A percentile compares a stretch with the other conserved stretches of the same genome.
phyloP scores from a whole-genome alignment of 2,113 vertebrate species.

The Leucoraja erinaceus region DNA sequence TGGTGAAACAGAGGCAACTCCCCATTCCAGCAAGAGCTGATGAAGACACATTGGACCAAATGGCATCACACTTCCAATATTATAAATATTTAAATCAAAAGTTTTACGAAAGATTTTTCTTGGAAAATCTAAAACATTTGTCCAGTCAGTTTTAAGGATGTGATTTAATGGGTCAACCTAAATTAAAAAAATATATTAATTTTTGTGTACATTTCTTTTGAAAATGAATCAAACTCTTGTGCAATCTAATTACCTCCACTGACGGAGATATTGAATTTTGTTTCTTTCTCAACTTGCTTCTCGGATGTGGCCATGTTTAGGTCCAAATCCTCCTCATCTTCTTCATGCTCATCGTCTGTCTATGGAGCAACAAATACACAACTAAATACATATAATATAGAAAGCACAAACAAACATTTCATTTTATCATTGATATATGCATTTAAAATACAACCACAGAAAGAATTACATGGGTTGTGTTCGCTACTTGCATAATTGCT shows the following conservation, averaged over 20 bases:
- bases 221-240: background rate
- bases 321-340: constrained; percentile 45
- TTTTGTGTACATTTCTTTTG: background rate
- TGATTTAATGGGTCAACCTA: background rate
- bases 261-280: constrained; percentile 65
- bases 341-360: background rate
- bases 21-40: background rate
- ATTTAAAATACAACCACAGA: background rate
- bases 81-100: background rate
- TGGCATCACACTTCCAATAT: background rate
- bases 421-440: background rate
- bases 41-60: background rate
- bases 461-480: background rate
- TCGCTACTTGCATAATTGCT: background rate
- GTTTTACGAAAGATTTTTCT: background rate
- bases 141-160: background rate
- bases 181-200: background rate
- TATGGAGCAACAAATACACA: background rate
- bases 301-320: constrained; percentile 33
- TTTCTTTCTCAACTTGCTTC: constrained; percentile 44
- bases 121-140: background rate
- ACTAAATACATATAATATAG: background rate
- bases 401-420: background rate
- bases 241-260: constrained; percentile 65
- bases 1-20: background rate